These are phyloP conservation scores for Phylloscopus trochiloides DNA, from an alignment of 2,113 vertebrate species.

Conservation along the genomic window DNA sequence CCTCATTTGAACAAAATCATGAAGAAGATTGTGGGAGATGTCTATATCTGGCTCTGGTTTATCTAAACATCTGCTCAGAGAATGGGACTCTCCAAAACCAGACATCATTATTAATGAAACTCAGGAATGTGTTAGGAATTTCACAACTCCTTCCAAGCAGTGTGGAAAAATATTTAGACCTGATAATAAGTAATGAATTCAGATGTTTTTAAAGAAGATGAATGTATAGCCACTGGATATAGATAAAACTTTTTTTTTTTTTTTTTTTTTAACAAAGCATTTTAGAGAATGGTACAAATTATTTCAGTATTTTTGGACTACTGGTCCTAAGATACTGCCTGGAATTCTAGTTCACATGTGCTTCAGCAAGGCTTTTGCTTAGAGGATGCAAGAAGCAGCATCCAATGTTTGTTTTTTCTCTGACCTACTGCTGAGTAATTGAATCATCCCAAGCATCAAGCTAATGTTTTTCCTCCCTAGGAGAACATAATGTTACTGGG, in stretches of 20 bases:
- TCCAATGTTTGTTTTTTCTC: constrained; percentile 4
- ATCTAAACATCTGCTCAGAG: neutral
- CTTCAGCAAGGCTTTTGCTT: neutral
- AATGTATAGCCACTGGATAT: neutral
- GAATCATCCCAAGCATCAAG: constrained; percentile 38
- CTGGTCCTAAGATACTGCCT: neutral
- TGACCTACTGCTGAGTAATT: constrained; percentile 42
- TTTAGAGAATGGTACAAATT: neutral
- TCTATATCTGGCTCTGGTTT: neutral
- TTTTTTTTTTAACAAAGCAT: accelerated
- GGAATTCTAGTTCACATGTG: neutral
- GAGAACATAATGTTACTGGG: constrained; percentile 33
- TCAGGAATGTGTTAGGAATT: neutral
- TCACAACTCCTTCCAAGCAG: neutral
- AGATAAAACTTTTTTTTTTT: neutral
- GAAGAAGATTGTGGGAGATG: neutral
- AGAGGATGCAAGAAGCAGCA: neutral
- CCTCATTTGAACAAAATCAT: neutral
- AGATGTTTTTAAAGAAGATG: neutral
- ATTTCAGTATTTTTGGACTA: neutral
- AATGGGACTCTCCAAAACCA: neutral
- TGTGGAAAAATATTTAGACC: neutral
- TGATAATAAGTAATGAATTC: neutral
- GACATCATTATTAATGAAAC: neutral
- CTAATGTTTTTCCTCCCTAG: constrained; percentile 21